phyloP scores from a whole-genome alignment of 2,888 invertebrate genomes.

The Rotaria macrura region DNA sequence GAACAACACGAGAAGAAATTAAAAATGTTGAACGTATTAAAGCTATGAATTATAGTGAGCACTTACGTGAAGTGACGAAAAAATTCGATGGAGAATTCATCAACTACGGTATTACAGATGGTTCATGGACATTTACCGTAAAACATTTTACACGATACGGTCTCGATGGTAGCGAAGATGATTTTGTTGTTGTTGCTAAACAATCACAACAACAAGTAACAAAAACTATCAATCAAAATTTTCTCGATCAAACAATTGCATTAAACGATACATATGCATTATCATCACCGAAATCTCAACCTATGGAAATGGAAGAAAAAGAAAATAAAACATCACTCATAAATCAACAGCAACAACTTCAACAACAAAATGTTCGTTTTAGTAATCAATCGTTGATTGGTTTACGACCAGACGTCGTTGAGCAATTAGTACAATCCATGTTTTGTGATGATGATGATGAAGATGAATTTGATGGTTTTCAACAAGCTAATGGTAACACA shows the following conservation, averaged over 20 bases:
- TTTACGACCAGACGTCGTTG: not conserved
- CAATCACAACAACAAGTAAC: not conserved
- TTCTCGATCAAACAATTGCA: not conserved
- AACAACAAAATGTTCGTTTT: not conserved
- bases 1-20: slow-evolving; percentile 66
- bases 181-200: slow-evolving; percentile 11
- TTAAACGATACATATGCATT: not conserved
- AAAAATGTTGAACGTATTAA: slow-evolving; percentile 63
- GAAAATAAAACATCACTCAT: not conserved
- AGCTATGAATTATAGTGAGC: slow-evolving; percentile 72
- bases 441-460: slow-evolving; percentile 3
- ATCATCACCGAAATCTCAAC: not conserved
- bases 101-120: slow-evolving; percentile 84
- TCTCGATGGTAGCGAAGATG: slow-evolving; percentile 29
- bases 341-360: not conserved
- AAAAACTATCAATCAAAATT: not conserved
- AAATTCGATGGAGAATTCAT: slow-evolving; percentile 80
- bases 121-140: slow-evolving; percentile 90
- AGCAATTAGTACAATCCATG: not conserved
- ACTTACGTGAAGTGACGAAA: slow-evolving; percentile 69
- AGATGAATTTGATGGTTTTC: not conserved
- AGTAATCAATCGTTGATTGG: not conserved
- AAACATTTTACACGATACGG: slow-evolving; percentile 33
- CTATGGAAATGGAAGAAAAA: not conserved
- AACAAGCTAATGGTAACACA: not conserved